These are phyloP conservation scores for Tauraco erythrolophus DNA, from an alignment of 2,113 vertebrate species.

Conservation along the genomic window DNA sequence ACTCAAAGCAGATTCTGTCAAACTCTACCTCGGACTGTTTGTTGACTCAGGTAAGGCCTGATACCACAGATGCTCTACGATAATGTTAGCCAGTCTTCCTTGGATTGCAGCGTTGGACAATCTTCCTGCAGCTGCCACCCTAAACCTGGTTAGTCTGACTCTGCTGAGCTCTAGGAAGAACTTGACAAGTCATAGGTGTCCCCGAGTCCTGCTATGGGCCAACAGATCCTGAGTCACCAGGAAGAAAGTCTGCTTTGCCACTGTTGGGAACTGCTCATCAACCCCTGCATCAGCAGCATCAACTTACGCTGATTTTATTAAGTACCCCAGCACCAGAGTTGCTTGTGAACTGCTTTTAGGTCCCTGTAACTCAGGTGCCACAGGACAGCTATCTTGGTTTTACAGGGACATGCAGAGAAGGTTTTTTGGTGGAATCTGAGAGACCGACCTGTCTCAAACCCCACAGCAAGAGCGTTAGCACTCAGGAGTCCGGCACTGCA, in stretches of 20 bases:
- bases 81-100: neutral
- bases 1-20: neutral
- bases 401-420: neutral
- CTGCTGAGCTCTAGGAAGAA: neutral
- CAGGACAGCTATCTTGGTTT: neutral
- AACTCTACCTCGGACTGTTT: no score
- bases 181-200: neutral
- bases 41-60: rapidly evolving
- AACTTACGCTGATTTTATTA: rapidly evolving
- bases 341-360: neutral
- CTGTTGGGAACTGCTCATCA: neutral
- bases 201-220: neutral
- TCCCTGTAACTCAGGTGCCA: neutral
- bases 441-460: neutral
- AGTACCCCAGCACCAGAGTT: rapidly evolving
- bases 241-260: neutral
- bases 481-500: neutral
- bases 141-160: neutral
- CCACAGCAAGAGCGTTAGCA: neutral
- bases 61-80: neutral
- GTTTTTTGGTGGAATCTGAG: neutral
- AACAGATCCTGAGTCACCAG: neutral
- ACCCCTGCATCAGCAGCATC: neutral
- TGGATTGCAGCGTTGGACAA: neutral
- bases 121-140: rapidly evolving